These are phyloP conservation scores for Diadegma fenestrale DNA, from an alignment of 2,888 invertebrate species.

Conservation along the genomic window DNA sequence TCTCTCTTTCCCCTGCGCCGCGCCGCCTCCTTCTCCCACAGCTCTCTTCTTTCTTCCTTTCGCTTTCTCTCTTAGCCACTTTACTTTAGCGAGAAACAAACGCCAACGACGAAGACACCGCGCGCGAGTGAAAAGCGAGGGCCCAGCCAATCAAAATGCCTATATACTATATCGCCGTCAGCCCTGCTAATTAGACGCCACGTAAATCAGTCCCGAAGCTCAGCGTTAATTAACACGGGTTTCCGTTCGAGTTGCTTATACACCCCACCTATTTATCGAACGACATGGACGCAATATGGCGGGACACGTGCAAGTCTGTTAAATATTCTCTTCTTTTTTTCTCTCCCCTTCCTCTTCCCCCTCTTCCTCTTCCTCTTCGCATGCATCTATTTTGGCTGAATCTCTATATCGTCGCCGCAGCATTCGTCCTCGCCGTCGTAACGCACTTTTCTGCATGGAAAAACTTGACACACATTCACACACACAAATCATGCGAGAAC, in stretches of 20 bases:
- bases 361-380: background rate
- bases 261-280: slow-evolving; percentile 81
- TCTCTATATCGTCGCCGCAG: background rate
- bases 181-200: slow-evolving; percentile 84
- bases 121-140: slow-evolving; percentile 59
- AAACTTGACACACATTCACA: background rate
- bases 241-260: slow-evolving; percentile 82
- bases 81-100: slow-evolving; percentile 5
- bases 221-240: slow-evolving; percentile 84
- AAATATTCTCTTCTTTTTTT: slow-evolving; percentile 58
- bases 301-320: slow-evolving; percentile 76
- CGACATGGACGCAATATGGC: slow-evolving; percentile 75
- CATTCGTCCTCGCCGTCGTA: background rate
- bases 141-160: slow-evolving; percentile 84
- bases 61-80: slow-evolving; percentile 26
- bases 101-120: slow-evolving; percentile 33
- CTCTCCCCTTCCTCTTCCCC: background rate
- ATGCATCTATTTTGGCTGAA: slow-evolving; percentile 1
- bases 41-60: slow-evolving; percentile 8
- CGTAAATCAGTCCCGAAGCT: slow-evolving; percentile 85
- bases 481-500: background rate
- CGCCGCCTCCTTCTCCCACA: slow-evolving; percentile 15
- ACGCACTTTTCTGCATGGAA: background rate
- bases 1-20: slow-evolving; percentile 54
- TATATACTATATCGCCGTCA: slow-evolving; percentile 82